phyloP scores from a whole-genome alignment of 35 echinoderm and acorn worm genomes.

The Holothuria glaberrima region DNA sequence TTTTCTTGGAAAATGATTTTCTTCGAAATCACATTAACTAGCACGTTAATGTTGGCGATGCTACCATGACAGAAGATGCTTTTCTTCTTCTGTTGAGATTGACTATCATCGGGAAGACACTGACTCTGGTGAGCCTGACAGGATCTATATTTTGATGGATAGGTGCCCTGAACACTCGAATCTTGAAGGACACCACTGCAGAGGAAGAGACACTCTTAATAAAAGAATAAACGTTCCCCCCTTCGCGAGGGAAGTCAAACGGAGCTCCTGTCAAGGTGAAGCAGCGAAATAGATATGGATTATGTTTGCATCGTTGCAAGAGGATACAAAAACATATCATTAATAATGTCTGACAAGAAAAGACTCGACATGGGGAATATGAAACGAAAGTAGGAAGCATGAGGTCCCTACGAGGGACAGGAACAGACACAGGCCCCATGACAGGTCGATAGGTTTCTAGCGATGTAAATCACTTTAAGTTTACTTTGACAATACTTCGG shows the following conservation, averaged over 20 bases:
- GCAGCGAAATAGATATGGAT: slow-evolving; percentile 28
- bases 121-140: slow-evolving; percentile 16
- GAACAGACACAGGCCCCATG: neutral
- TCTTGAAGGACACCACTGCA: neutral
- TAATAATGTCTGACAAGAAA: slow-evolving; percentile 41
- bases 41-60: no score
- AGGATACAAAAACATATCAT: slow-evolving; percentile 43
- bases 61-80: no score
- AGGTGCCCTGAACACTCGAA: slow-evolving; percentile 31
- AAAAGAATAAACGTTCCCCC: slow-evolving; percentile 21
- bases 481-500: no score
- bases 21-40: no score
- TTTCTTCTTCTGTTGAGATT: no score
- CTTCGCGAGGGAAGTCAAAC: neutral
- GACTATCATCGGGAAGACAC: no score
- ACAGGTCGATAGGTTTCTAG: neutral
- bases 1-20: no score
- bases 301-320: slow-evolving; percentile 21
- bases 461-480: neutral
- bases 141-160: slow-evolving; percentile 17
- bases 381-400: slow-evolving; percentile 22
- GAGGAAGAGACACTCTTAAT: slow-evolving; percentile 13
- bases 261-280: slow-evolving; percentile 18
- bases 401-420: slow-evolving; percentile 29
- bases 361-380: slow-evolving; percentile 28